Evolutionary conservation across 1,140 invertebrate species (phyloP), one percentile per base, ranked within the genome.

Genomic region (Mactra quadrangularis): DNA sequence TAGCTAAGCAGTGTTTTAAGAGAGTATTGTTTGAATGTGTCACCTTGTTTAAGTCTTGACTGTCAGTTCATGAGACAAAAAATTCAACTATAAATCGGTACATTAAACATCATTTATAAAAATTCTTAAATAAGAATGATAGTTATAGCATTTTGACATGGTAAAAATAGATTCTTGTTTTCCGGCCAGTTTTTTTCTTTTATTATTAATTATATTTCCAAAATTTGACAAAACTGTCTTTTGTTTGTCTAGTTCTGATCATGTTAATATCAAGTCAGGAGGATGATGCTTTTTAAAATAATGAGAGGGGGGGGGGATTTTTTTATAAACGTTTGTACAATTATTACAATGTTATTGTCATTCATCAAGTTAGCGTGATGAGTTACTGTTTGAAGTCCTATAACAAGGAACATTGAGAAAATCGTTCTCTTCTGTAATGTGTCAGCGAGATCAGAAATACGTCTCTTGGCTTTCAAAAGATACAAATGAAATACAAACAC

Each of bases 81-180:
- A 68, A 47, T 25, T 19, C 47, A 9, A 27, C 11, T 27, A 2
- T n/a, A 17, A 35, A 31, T 38, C 31, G 47, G 27, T 68, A 68
- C 29, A 47, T 47, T 13, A 35, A 13, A 47, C 45, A 68, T 29
- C n/a, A 31, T 68, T 68, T 41, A 50, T 19, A 38, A 50, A 68
- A 50, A 68, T 47, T 27, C 45, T 47, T 35, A 68, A 29, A 29
- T 47, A 7, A 47, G 64, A 68, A 15, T 68, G 64, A 68, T 31
- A 19, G 64, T 68, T 68, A 50, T 50, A 15, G 22, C 7, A 50
- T 68, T 68, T 52, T 68, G 64, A 50, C 64, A 68, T 68, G 64
- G 31, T 68, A 31, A 68, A 68, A 50, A 41, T 41, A 15, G n/a
- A 45, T 27, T 52, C 64, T 25, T 47, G 41, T 68, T 68, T 68